phyloP scores from a whole-genome alignment of 2,797 vertebrate genomes.

The Schizothorax lantsangensis region DNA sequence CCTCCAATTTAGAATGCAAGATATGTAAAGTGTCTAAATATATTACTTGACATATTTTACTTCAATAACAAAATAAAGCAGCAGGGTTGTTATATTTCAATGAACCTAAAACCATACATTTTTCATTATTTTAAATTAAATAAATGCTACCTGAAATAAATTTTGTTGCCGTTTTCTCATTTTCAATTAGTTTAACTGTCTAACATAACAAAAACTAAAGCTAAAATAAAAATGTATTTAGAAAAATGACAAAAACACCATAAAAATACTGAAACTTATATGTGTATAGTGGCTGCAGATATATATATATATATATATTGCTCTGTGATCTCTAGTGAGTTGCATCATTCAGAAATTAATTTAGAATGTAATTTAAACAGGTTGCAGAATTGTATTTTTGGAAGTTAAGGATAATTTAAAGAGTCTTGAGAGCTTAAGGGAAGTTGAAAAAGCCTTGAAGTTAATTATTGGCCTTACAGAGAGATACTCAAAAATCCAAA shows the following conservation, averaged over 20 bases:
- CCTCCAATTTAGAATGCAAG: not conserved
- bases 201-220: no score
- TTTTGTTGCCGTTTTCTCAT: no score
- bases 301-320: not conserved
- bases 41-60: not conserved
- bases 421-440: not conserved
- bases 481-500: not conserved
- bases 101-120: no score
- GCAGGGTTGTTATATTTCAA: not conserved
- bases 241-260: no score
- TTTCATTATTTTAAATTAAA: no score
- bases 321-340: not conserved
- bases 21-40: not conserved
- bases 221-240: no score
- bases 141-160: no score
- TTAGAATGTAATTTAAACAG: not conserved
- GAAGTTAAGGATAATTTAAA: not conserved
- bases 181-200: no score
- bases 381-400: not conserved
- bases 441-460: not conserved
- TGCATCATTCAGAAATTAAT: not conserved
- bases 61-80: not conserved
- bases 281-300: no score
- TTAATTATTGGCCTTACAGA: not conserved
- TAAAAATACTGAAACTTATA: no score